These are phyloP conservation scores for Acromyrmex charruanus DNA, from an alignment of 1,140 invertebrate species.

Conservation along the genomic window DNA sequence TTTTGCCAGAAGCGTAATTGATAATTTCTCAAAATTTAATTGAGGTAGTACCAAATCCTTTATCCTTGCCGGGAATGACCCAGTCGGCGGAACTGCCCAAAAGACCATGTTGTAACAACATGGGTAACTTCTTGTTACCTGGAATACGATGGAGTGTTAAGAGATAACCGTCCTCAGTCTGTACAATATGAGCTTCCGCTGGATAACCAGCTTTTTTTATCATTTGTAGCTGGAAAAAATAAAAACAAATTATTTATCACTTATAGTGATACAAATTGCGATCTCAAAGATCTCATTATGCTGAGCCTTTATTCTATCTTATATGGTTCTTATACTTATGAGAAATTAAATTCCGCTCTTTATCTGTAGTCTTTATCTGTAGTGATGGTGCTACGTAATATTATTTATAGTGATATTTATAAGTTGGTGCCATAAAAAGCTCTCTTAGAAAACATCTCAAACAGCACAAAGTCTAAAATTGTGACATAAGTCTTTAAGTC, in stretches of 20 bases:
- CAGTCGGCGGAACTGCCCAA: slow-evolving; percentile 90
- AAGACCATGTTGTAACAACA: slow-evolving; percentile 91
- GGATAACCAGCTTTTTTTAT: slow-evolving; percentile 89
- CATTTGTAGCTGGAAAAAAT: slow-evolving; percentile 87
- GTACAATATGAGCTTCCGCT: slow-evolving; percentile 89
- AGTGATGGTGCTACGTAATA: too few relatives aligned
- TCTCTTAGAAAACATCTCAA: too few relatives aligned
- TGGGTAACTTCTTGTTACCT: slow-evolving; percentile 80
- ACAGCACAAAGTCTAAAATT: too few relatives aligned
- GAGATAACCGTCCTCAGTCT: slow-evolving; percentile 92
- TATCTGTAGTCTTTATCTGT: too few relatives aligned
- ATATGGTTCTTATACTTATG: too few relatives aligned
- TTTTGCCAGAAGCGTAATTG: background rate
- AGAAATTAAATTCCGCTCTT: too few relatives aligned
- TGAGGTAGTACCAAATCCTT: background rate
- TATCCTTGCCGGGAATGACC: slow-evolving; percentile 88
- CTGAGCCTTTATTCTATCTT: too few relatives aligned
- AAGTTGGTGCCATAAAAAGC: too few relatives aligned
- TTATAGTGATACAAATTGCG: background rate
- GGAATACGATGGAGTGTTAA: slow-evolving; percentile 92
- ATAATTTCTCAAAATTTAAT: background rate
- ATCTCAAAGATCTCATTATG: too few relatives aligned
- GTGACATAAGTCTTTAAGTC: too few relatives aligned
- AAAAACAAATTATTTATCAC: background rate
- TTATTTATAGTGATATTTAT: too few relatives aligned